Evolutionary conservation across 2,797 vertebrate species (phyloP).

Genomic region (Phrynocephalus guinanensis): DNA sequence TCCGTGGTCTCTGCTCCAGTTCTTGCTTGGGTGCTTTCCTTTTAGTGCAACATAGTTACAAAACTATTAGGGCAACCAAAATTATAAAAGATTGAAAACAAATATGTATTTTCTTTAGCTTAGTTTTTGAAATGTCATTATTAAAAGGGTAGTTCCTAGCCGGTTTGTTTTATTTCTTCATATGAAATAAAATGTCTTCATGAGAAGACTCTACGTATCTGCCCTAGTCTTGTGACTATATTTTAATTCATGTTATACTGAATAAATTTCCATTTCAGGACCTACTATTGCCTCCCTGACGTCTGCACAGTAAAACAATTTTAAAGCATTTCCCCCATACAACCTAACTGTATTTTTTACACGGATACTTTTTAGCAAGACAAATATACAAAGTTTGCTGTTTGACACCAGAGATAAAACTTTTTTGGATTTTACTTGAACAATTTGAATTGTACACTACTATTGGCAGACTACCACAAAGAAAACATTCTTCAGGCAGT

Average conservation of each 20-base stretch:
- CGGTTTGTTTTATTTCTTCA: background rate
- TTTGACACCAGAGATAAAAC: background rate
- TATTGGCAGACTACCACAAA: background rate
- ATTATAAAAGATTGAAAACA: constrained; percentile 29
- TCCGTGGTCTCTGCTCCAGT: constrained; percentile 79
- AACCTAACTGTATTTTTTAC: background rate
- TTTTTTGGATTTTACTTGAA: constrained; percentile 2
- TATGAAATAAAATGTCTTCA: background rate
- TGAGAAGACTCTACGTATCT: background rate
- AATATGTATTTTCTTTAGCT: background rate
- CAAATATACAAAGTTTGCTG: background rate
- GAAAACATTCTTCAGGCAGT: background rate
- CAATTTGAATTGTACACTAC: background rate
- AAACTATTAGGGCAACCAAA: constrained; percentile 36
- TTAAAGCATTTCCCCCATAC: background rate
- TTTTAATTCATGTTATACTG: background rate
- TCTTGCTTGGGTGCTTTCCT: constrained; percentile 73
- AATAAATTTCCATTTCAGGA: background rate
- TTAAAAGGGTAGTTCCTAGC: background rate
- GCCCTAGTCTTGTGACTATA: background rate
- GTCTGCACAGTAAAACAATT: background rate
- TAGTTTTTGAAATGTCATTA: too few relatives aligned
- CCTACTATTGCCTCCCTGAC: background rate
- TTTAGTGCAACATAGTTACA: constrained; percentile 20
- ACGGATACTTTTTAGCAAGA: background rate